Conservation (phyloP, 2,113 vertebrate species). For the Mobula birostris region DNA sequence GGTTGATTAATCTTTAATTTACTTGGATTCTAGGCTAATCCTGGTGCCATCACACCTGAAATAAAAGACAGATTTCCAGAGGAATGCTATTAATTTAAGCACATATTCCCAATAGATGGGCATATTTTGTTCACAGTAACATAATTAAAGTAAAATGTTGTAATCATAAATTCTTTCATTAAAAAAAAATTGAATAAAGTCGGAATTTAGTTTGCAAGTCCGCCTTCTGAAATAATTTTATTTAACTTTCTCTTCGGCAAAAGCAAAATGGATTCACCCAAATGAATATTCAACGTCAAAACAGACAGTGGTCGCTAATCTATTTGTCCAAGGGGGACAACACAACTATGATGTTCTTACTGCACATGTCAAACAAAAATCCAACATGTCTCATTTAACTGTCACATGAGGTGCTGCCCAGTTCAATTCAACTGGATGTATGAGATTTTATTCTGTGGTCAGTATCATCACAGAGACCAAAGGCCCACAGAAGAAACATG, state of each 20-base stretch:
- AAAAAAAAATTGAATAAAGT: neutral
- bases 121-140: neutral
- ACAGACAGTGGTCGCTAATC: neutral
- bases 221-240: neutral
- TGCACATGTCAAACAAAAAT: neutral
- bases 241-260: neutral
- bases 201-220: neutral
- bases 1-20: too few relatives aligned
- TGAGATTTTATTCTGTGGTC: neutral
- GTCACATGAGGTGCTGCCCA: neutral
- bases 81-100: neutral
- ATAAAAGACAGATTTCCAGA: too few relatives aligned
- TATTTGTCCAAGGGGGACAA: neutral
- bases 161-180: neutral
- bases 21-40: too few relatives aligned
- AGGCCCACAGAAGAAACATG: too few relatives aligned
- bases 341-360: neutral
- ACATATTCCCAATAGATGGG: neutral
- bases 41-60: too few relatives aligned
- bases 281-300: neutral
- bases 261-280: neutral
- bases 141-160: neutral
- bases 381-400: neutral
- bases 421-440: neutral
- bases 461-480: too few relatives aligned